Percentiles rank a stretch among this genome's conserved stretches.
Conservation (phyloP, 2,888 invertebrate species). For the Zeuzera pyrina region DNA sequence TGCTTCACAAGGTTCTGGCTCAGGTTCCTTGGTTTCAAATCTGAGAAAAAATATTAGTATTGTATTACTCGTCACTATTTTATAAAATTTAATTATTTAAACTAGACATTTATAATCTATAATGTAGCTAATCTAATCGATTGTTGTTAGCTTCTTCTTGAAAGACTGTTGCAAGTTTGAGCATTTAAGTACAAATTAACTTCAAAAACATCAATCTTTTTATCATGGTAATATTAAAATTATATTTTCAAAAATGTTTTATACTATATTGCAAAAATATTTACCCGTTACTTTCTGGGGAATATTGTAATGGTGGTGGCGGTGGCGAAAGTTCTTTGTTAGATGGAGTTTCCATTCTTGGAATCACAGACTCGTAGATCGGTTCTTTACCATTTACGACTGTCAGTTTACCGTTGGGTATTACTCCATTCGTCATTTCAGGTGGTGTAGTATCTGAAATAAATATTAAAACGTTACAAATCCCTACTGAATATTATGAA, state of each 20-base stretch:
- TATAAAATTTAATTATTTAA: no score
- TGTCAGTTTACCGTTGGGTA: conserved; percentile 65
- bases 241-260: no score
- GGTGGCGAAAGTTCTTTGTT: conserved; percentile 31
- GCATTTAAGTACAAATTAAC: no score
- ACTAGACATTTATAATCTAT: no score
- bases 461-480: not conserved
- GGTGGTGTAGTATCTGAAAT: conserved; percentile 52
- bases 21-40: conserved; percentile 25
- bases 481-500: no score
- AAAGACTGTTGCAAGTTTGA: no score
- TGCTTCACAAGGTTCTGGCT: conserved; percentile 29
- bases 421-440: conserved; percentile 57
- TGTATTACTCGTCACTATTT: not conserved
- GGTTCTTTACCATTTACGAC: conserved; percentile 76
- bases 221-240: no score
- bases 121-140: no score
- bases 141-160: no score
- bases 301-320: conserved; percentile 36
- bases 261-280: no score
- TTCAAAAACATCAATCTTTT: no score
- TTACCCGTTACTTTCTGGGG: conserved; percentile 47
- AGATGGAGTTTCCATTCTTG: conserved; percentile 70
- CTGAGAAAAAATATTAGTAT: conserved; percentile 16
- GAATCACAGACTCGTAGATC: conserved; percentile 89